Evolutionary conservation across 2,113 vertebrate genomes (phyloP), one percentile per base, ranked within the genome.

Genomic region (Glareola pratincola): DNA sequence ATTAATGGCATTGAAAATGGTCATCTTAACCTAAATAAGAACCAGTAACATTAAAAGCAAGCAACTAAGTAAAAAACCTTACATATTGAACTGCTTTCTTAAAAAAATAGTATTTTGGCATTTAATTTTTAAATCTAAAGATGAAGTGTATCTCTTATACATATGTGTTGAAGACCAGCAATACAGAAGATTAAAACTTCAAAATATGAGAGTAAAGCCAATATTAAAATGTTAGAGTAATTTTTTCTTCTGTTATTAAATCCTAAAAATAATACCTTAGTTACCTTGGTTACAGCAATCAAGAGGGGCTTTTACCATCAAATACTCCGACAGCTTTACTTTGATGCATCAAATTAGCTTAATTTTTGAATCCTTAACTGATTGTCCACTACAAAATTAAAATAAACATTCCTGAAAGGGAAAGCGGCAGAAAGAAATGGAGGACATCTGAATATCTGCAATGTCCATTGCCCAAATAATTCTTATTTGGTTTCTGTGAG

Each of bases 401-500:
- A 67, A 63, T 93, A 76, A 78, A 64, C 83, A 12, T 69, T 51
- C 95, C 36, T 86, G 60, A 85, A 97, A 94, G 66, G 81, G 19
- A 41, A 74, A 26, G 14, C 82, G 36, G 9, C 30, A 92, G 67
- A 95, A 96, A 94, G 43, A 96, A 63, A 54, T 17, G 18, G 62
- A 92, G 47, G 45, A 81, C 72, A 90, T 50, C 34, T 39, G 69
- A 87, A 64, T 96, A 97, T 73, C 53, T 85, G 27, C 41, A 83
- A 24, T 93, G 95, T 96, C 95, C 76, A 43, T 95, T 86, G 95
- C 20, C 10, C 22, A 91, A 43, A 69, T 85, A 90, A 69, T 80
- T 63, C 32, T 90, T 85, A 50, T 27, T 66, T 15, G 9, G 7
- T 71, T 92, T 75, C 90, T 89, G 54, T 94, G 96, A 89, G 29